Percentiles rank a stretch among this genome's conserved stretches.
Evolutionary conservation across 2,797 vertebrate genomes (phyloP).

Genomic region (Silurus aristotelis): DNA sequence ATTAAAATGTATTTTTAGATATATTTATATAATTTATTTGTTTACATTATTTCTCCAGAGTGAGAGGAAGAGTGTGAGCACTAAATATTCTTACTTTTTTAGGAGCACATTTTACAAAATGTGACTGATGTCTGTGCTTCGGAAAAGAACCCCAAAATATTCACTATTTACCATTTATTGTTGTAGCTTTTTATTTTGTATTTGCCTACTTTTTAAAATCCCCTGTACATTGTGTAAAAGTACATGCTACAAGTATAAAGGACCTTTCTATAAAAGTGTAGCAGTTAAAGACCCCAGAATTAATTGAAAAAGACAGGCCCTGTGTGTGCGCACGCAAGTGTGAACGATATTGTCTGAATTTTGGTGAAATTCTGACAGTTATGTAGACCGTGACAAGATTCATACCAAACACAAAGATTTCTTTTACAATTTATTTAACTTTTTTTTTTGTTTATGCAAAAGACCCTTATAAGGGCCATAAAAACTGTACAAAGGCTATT

Average conservation of each 20-base stretch:
- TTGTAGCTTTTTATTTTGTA: neutral
- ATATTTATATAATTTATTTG: too few relatives aligned
- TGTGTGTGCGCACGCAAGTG: neutral
- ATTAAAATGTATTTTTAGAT: too few relatives aligned
- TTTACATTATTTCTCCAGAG: too few relatives aligned
- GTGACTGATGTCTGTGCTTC: neutral
- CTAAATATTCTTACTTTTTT: too few relatives aligned
- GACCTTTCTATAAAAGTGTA: too few relatives aligned
- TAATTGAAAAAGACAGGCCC: neutral
- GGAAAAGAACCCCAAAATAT: neutral
- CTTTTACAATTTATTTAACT: slow-evolving; percentile 49
- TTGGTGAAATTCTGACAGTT: too few relatives aligned
- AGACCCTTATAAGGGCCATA: slow-evolving; percentile 72
- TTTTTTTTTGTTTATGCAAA: slow-evolving; percentile 64
- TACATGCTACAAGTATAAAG: too few relatives aligned
- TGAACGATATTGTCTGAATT: neutral
- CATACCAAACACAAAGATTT: slow-evolving; percentile 5
- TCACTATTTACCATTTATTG: neutral
- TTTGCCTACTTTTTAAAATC: neutral
- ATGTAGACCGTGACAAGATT: neutral
- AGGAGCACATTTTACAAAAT: too few relatives aligned
- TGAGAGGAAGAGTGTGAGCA: too few relatives aligned
- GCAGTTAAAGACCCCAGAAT: neutral
- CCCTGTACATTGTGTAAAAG: neutral
- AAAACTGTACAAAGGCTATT: slow-evolving; percentile 72